Conservation (phyloP, 2,888 invertebrate species). For the Phengaris alcon region DNA sequence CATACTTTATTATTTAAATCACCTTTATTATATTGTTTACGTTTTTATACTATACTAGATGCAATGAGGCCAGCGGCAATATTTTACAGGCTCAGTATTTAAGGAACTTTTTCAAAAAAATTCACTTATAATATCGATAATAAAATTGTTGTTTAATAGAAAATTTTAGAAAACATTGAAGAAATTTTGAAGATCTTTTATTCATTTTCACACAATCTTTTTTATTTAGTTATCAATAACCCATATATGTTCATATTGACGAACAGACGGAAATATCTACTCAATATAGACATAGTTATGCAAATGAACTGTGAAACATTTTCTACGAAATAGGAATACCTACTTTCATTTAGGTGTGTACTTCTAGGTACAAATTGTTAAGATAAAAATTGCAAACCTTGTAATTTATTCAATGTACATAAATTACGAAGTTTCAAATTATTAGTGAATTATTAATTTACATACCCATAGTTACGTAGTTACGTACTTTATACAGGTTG, state of each 20-base stretch:
- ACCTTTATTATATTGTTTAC: constrained; percentile 32
- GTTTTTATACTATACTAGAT: not conserved
- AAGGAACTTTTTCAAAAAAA: too few relatives aligned
- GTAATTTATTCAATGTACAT: too few relatives aligned
- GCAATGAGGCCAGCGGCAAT: too few relatives aligned
- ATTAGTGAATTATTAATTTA: too few relatives aligned
- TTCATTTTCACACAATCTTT: not conserved
- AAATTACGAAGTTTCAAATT: too few relatives aligned
- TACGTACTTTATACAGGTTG: too few relatives aligned
- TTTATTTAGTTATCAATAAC: not conserved
- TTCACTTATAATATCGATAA: too few relatives aligned
- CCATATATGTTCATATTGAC: not conserved
- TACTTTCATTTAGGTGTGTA: not conserved
- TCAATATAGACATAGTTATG: constrained; percentile 6
- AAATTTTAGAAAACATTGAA: not conserved
- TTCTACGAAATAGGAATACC: not conserved
- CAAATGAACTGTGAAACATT: not conserved
- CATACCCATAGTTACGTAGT: too few relatives aligned
- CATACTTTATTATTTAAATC: constrained; percentile 34
- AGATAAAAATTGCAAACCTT: too few relatives aligned
- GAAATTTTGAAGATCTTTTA: not conserved
- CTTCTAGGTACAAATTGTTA: not conserved
- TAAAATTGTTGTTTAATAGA: too few relatives aligned
- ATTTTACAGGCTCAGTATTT: too few relatives aligned
- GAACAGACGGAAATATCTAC: constrained; percentile 1